A percentile compares a stretch with the other conserved stretches of the same genome.
Evolutionary conservation across 2,888 invertebrate species (phyloP).

Genomic region (Lobophora halterata): DNA sequence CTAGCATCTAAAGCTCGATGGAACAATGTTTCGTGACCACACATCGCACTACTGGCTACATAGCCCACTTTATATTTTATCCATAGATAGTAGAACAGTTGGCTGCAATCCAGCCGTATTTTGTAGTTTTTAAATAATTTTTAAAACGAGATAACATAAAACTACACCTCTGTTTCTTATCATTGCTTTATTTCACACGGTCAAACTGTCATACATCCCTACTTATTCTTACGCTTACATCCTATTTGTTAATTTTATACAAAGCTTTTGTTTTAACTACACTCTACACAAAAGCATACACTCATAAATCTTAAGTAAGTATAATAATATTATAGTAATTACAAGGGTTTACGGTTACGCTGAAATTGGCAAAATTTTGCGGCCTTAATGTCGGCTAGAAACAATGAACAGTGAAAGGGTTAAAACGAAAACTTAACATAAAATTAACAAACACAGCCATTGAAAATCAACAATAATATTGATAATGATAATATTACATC

Average conservation of each 20-base stretch:
- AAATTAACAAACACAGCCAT: conserved; percentile 80
- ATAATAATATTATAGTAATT: conserved; percentile 31
- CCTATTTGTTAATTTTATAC: conserved; percentile 80
- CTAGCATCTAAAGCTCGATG: conserved; percentile 45
- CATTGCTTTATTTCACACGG: conserved; percentile 64
- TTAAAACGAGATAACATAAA: conserved; percentile 30
- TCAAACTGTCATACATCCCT: conserved; percentile 65
- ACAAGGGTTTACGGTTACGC: conserved; percentile 27
- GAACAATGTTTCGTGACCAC: conserved; percentile 51
- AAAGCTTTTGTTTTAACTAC: conserved; percentile 82
- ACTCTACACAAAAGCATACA: conserved; percentile 39
- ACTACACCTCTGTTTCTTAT: conserved; percentile 36
- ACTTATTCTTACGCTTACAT: conserved; percentile 42
- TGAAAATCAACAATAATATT: conserved; percentile 57
- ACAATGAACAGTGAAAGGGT: conserved; percentile 58
- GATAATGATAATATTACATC: too few species aligned
- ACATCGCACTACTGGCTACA: conserved; percentile 29
- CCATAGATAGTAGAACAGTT: conserved; percentile 57
- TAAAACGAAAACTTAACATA: conserved; percentile 80
- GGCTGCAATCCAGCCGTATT: conserved; percentile 55
- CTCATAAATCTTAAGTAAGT: conserved; percentile 36
- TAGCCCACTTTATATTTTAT: conserved; percentile 42
- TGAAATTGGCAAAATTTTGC: conserved; percentile 30
- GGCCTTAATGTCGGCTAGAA: conserved; percentile 73
- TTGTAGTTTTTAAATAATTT: conserved; percentile 34